Evolutionary conservation across 2,888 invertebrate species (phyloP).

Genomic region (Theretra japonica): DNA sequence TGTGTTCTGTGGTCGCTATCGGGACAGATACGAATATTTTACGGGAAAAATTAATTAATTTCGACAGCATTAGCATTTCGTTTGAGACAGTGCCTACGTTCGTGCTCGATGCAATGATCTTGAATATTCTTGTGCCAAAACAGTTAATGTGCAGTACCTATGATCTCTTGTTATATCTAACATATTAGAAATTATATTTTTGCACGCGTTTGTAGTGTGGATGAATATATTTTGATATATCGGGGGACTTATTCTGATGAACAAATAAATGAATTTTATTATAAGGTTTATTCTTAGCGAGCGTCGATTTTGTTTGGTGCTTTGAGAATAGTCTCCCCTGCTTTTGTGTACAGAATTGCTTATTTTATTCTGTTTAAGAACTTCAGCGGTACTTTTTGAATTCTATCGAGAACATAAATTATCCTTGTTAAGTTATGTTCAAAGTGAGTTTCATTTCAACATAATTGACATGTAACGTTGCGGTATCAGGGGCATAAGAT

Average conservation of each 20-base stretch:
- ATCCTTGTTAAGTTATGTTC: too few relatives aligned
- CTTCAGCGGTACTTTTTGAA: too few relatives aligned
- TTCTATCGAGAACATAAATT: too few relatives aligned
- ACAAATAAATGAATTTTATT: conserved; percentile 2
- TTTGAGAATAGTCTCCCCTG: conserved; percentile 3
- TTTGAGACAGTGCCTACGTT: background rate
- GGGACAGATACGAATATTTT: too few relatives aligned
- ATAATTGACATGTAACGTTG: too few relatives aligned
- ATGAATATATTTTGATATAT: conserved; percentile 22
- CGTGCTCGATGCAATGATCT: background rate
- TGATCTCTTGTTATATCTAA: conserved; percentile 40
- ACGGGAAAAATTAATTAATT: too few relatives aligned
- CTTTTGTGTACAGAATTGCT: background rate
- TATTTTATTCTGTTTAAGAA: background rate
- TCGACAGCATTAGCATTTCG: background rate
- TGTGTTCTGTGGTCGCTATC: too few relatives aligned
- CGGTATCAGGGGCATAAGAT: background rate
- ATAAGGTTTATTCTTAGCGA: background rate
- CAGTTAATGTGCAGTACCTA: conserved; percentile 36
- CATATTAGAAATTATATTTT: conserved; percentile 21
- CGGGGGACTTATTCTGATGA: conserved; percentile 4
- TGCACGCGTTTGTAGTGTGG: conserved; percentile 26
- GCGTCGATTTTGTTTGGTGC: conserved; percentile 17
- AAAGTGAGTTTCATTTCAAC: too few relatives aligned
- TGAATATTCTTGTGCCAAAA: conserved; percentile 41